These are phyloP conservation scores for Crocidura indochinensis DNA, from an alignment of 2,797 vertebrate genomes.

Conservation along the genomic window DNA sequence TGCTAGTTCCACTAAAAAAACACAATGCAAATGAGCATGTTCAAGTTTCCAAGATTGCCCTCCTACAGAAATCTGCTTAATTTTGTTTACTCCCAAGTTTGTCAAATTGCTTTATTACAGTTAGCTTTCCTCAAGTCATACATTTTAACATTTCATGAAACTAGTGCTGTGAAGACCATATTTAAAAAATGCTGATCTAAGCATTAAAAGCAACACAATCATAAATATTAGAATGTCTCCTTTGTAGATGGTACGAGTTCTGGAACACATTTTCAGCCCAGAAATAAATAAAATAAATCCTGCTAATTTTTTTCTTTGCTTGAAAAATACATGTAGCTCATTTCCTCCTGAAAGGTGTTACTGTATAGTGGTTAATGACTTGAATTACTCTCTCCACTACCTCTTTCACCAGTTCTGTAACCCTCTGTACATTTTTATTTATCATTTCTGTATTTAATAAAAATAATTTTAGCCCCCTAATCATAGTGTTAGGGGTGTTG, in stretches of 20 bases:
- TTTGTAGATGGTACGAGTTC: background rate
- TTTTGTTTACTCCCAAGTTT: conserved; percentile 13
- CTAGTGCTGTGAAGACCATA: background rate
- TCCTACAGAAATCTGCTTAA: background rate
- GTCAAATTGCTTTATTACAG: background rate
- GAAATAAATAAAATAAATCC: background rate
- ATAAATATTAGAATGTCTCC: background rate
- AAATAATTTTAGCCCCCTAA: background rate
- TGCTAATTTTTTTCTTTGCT: background rate
- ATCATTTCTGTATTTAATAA: background rate
- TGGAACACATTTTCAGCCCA: background rate
- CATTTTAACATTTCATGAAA: conserved; percentile 19
- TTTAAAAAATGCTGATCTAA: background rate
- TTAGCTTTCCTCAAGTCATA: conserved; percentile 3
- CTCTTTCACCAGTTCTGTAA: background rate
- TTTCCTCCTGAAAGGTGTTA: background rate
- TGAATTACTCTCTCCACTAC: background rate
- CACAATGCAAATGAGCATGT: background rate
- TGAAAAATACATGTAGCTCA: background rate
- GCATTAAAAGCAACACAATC: background rate
- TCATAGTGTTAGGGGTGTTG: background rate
- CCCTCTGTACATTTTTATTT: background rate
- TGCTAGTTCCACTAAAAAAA: background rate
- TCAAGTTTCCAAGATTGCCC: background rate
- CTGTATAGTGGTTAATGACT: background rate